Evolutionary conservation across 2,888 invertebrate genomes (phyloP), one percentile per base, ranked within the genome.

Genomic region (Xanthia togata): DNA sequence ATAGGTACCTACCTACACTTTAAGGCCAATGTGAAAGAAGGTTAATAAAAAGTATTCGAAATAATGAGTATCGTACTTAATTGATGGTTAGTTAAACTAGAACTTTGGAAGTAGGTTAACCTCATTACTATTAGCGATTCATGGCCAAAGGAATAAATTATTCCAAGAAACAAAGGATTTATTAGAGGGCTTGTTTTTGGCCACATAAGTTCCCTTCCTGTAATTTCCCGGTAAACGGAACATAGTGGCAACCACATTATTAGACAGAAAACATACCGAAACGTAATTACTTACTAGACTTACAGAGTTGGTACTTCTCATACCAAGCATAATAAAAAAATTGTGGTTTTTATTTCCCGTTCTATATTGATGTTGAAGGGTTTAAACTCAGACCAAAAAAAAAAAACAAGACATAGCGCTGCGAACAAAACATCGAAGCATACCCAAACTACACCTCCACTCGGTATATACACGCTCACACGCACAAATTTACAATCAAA

Each of bases 121-220:
- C 65, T 64, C n/a, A 53, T 82, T 70, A 60, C 64, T 65, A 77
- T 60, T 55, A 74, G 9, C 57, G 4, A 80, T 82, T 82, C 69
- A 71, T 62, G 50, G 26, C 35, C 12, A 26, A 70, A 64, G 31
- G 35, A 73, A 82, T 73, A 67, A 75, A 73, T 82, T 70, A 82
- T 75, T 73, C 62, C 23, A 63, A 47, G 74, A 63, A 71, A 73
- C 44, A 38, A 65, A 72, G 76, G 38, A 81, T 65, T 80, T 64
- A 84, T 85, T 74, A 67, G n/a, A n/a, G 59, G 67, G 70, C 57
- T 62, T 60, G 70, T 83, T 74, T 78, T 79, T 86, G 77, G 81
- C 84, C 86, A 86, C 84, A 80, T 79, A 69, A 76, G 70, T 81
- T 70, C 59, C 53, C 62, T 78, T 47, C 55, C 70, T 50, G 70